A percentile compares a stretch with the other conserved stretches of the same genome.
Conservation (phyloP, 2,797 vertebrate genomes). For the Momotus momota region DNA sequence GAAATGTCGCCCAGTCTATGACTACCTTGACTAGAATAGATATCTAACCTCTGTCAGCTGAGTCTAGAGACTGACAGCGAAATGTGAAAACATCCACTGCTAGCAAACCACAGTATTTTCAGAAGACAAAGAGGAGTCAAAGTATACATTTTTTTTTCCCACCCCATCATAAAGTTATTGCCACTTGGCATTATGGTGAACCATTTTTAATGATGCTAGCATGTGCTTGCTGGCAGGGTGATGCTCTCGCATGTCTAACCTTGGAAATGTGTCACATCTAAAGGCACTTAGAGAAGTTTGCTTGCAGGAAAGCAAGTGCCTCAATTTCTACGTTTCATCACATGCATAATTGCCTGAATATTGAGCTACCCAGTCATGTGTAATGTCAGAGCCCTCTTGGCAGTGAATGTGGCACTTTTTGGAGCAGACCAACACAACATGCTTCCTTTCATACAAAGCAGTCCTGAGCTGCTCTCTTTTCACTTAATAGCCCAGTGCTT, state of each 20-base stretch:
- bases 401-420: background rate
- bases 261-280: accelerated
- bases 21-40: background rate
- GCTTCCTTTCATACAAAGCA: background rate
- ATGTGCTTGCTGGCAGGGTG: background rate
- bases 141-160: background rate
- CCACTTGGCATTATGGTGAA: accelerated
- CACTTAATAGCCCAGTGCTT: background rate
- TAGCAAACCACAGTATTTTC: background rate
- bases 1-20: accelerated
- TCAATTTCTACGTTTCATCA: background rate
- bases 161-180: background rate
- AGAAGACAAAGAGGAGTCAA: background rate
- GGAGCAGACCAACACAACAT: background rate
- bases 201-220: background rate
- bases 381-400: accelerated
- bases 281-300: background rate
- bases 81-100: background rate
- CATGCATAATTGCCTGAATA: background rate
- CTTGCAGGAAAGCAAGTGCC: background rate
- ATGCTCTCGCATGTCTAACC: background rate
- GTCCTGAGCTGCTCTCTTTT: background rate
- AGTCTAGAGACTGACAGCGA: background rate
- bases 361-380: accelerated
- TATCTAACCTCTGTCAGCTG: accelerated